Percentiles rank a stretch among this genome's conserved stretches.
These are phyloP conservation scores for Recurvirostra avosetta DNA, from an alignment of 2,113 vertebrate species.

Conservation along the genomic window DNA sequence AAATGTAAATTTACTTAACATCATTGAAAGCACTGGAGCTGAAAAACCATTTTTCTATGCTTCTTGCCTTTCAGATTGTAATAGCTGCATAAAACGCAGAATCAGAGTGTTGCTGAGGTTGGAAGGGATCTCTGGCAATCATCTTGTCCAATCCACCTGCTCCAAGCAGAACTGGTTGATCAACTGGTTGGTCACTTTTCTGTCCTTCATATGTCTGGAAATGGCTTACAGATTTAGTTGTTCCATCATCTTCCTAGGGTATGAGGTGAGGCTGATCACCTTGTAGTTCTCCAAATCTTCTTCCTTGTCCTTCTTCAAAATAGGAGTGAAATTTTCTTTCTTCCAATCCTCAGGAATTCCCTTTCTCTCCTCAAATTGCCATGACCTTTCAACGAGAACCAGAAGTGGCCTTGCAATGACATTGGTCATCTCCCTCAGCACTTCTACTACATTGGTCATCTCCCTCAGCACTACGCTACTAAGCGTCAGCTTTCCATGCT, in stretches of 20 bases:
- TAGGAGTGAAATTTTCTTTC: neutral
- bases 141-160: neutral
- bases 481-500: neutral
- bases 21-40: neutral
- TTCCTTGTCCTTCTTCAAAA: neutral
- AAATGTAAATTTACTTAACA: slow-evolving; percentile 52
- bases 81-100: neutral
- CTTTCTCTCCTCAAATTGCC: neutral
- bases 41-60: slow-evolving; percentile 15
- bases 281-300: neutral
- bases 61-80: neutral
- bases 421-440: neutral
- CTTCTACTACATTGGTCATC: neutral
- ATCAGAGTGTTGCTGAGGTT: neutral
- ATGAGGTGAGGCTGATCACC: neutral
- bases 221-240: neutral
- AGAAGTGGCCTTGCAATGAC: neutral
- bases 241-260: neutral
- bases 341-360: neutral
- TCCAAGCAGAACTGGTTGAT: neutral
- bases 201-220: neutral
- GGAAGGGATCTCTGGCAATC: neutral
- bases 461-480: neutral
- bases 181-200: neutral
- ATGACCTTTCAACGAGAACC: neutral